phyloP scores from a whole-genome alignment of 2,888 invertebrate genomes.

The Choristoneura rosaceana region DNA sequence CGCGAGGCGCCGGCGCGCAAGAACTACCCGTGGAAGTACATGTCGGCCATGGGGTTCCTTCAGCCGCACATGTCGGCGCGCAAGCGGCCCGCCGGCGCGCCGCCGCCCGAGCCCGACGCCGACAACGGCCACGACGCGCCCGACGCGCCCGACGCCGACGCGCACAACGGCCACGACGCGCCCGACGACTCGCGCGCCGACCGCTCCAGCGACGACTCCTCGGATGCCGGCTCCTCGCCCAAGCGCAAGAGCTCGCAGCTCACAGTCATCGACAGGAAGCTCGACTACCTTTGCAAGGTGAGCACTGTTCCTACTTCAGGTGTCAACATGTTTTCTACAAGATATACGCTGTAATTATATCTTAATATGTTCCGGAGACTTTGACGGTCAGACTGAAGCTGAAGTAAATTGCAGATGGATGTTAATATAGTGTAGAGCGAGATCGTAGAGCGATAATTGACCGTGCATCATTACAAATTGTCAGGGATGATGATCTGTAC shows the following conservation, averaged over 20 bases:
- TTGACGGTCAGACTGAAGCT: no score
- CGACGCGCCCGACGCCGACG: slow-evolving; percentile 45
- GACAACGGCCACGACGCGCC: slow-evolving; percentile 42
- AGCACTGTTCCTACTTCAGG: neutral
- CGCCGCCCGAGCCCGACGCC: slow-evolving; percentile 48
- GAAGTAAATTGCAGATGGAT: no score
- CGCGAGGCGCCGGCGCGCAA: slow-evolving; percentile 60
- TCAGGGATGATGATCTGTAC: no score
- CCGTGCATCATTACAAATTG: no score
- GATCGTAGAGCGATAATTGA: no score
- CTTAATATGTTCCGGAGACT: no score
- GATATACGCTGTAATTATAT: no score
- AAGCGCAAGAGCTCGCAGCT: slow-evolving; percentile 62
- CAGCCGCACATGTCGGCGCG: slow-evolving; percentile 79
- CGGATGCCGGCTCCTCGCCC: slow-evolving; percentile 55
- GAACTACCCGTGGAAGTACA: slow-evolving; percentile 77
- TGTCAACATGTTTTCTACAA: no score
- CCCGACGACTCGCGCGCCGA: neutral
- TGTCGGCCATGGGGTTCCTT: slow-evolving; percentile 76
- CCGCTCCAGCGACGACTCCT: slow-evolving; percentile 52
- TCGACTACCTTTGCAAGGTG: slow-evolving; percentile 66
- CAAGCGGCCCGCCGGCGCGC: slow-evolving; percentile 63
- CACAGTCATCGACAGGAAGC: slow-evolving; percentile 64
- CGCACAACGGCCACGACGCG: slow-evolving; percentile 54
- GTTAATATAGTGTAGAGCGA: no score